These are phyloP conservation scores for human DNA, from an alignment of 2,113 vertebrate genomes.

Conservation along the genomic window GRCh38 chr9:132674501-132675000, in stretches of 20 bases:
- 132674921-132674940: too few species aligned
- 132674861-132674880: too few species aligned
- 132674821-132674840: too few species aligned
- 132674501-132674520: background rate
- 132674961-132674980: too few species aligned
- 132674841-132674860: too few species aligned
- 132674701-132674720: background rate
- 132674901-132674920: too few species aligned
- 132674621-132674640: background rate
- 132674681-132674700: background rate
- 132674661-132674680: background rate
- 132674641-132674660: background rate
- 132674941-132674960: too few species aligned
- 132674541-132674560: background rate
- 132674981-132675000: too few species aligned
- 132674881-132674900: too few species aligned
- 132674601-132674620: background rate
- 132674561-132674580: background rate
- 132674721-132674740: background rate
- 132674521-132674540: background rate
- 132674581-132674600: background rate
- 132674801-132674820: too few species aligned
- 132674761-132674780: too few species aligned
- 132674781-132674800: too few species aligned
- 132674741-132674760: background rate